Base-by-base conservation (phyloP, 2,113 vertebrate species). In the Sylvilagus bachmani region DNA sequence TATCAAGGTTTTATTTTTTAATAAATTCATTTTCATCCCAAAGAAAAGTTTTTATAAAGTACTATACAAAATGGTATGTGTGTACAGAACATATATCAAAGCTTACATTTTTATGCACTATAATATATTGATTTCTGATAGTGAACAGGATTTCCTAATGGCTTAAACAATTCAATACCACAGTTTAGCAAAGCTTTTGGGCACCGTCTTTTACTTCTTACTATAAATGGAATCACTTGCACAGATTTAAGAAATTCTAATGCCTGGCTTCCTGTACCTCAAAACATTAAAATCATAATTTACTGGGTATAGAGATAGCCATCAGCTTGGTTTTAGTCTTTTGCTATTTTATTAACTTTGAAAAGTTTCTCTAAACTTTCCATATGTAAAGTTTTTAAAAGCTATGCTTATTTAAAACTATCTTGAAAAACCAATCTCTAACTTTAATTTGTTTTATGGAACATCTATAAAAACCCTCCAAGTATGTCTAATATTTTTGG, bases 401-500 rank as follows among this genome's bases (percentile, higher is more conserved):
- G 5, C 55, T 66, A 51, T 86, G 10, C 13, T 75, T 77, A 94
- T 74, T 92, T 94, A 93, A 77, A 88, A 73, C 9, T 31, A 67
- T 86, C 81, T 84, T 73, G 0, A 3, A 75, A 95, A 61, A 62
- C 27, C 53, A 53, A 75, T 51, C n/a, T 19, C 12, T 79, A 6
- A 38, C 62, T 87, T 95, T 81, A 93, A 77, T 95, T 95, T 95
- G n/a, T 83, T 92, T 86, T 74, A 78, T 53, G 73, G 24, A 88
- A 92, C 14, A 88, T 85, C 29, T 79, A 86, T 58, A 64, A 82
- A 94, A 92, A 53, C 0, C 5, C 6, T 75, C 11, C 44, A 73
- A 77, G 27, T 86, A 51, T 62, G 36, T 62, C 22, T 81, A 74
- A 79, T 82, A 90, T 36, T 94, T 85, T 84, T 78, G 64, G 2